These are phyloP conservation scores for Sinocyclocheilus grahami DNA, from an alignment of 2,113 vertebrate genomes.

Conservation along the genomic window DNA sequence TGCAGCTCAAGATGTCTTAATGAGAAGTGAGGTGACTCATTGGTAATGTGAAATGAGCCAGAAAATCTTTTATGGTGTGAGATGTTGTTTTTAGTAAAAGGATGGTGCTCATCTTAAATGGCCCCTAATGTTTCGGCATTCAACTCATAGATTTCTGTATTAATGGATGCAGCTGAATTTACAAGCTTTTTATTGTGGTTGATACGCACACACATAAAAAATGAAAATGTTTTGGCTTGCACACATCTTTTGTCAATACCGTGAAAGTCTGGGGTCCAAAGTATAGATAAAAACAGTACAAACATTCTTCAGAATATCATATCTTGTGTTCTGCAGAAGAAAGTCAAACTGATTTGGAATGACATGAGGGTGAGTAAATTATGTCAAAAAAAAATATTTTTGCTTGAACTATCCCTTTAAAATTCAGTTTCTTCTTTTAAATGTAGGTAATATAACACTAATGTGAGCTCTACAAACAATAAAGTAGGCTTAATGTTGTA, in stretches of 20 bases:
- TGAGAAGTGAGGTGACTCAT: conserved; percentile 34
- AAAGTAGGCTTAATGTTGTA: conserved; percentile 7
- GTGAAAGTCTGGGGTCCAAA: background rate
- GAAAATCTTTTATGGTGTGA: conserved; percentile 32
- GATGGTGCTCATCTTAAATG: background rate
- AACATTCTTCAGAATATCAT: background rate
- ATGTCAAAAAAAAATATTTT: background rate
- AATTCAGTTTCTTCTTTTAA: background rate
- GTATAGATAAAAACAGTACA: background rate
- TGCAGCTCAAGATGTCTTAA: conserved; percentile 38
- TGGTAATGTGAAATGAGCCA: conserved; percentile 9
- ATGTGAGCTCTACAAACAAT: background rate
- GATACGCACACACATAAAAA: background rate
- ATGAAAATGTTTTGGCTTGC: background rate
- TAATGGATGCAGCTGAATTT: background rate
- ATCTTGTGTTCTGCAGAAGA: background rate
- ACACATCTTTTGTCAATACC: background rate
- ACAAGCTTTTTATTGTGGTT: background rate
- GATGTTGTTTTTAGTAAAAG: conserved; percentile 32
- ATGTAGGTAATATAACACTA: conserved; percentile 13
- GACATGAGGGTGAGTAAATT: background rate
- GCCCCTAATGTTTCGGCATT: conserved; percentile 10
- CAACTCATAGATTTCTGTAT: background rate
- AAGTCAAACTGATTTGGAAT: background rate
- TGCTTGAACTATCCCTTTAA: background rate